Base-by-base conservation (phyloP, 30 jellyfish, hydroid and myxozoan species). In the Catostylus mosaicus region DNA sequence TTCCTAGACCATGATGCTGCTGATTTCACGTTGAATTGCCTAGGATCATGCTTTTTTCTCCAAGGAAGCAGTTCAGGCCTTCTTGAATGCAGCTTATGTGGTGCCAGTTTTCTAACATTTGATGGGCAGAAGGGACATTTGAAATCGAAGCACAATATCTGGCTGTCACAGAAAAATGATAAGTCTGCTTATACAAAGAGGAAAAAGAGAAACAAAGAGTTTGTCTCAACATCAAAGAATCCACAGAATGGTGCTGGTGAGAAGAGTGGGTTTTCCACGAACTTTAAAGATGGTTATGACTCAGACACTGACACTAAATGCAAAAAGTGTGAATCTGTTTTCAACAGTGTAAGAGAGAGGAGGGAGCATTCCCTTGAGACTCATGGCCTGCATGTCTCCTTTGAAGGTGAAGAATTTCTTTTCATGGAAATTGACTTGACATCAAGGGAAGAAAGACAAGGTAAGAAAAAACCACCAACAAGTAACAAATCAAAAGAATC, bases 61-160 rank as follows among this genome's bases (percentile, higher is more conserved):
- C 10, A n/a, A 0, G 0, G 11, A 12, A n/a, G 22, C 3, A 69
- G 52, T 26, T 32, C 86, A 9, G 62, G 75, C 27, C 59, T 22
- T 22, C 75, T 75, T 75, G 57, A 26, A 10, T 75, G 86, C 75
- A 75, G 74, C 29, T 52, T 75, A 31, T 75, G 86, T 56, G 67
- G 64, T 1, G 65, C 76, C 9, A 30, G 18, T 8, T 75, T 75
- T 51, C 67, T 75, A 12, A 75, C 86, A 3, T 75, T 27, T 19
- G 31, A 69, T 30, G 86, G 86, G 16, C 34, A 46, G 10, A 75
- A 75, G 29, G 75, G 75, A 10, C 86, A 75, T 36, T 51, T 75
- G 76, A 56, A 57, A 23, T 16, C 48, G 18, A 75, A 75, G 47
- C 86, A 75, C 37, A 75, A 52, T 6, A 35, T 75, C 20, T 50